Evolutionary conservation across 2,113 vertebrate species (phyloP).

Genomic region (Zosterops japonicus): DNA sequence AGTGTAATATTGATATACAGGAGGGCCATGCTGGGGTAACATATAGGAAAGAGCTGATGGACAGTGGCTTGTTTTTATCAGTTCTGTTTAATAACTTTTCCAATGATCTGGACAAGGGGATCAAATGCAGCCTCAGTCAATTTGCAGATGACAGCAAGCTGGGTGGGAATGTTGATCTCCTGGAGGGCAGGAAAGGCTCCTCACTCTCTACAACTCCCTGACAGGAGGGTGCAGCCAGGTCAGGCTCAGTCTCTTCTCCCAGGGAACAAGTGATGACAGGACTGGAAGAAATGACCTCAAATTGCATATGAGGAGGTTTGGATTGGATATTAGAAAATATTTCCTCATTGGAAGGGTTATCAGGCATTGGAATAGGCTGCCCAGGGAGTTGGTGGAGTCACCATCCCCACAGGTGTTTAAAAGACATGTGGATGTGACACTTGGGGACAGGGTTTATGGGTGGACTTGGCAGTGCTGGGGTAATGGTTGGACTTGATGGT

Average conservation of each 20-base stretch:
- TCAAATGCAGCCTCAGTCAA: background rate
- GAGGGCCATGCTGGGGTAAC: background rate
- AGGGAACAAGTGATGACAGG: background rate
- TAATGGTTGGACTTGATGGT: background rate
- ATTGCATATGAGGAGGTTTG: background rate
- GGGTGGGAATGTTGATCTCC: background rate
- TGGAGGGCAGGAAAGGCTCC: background rate
- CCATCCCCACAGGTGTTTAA: background rate
- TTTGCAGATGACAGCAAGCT: background rate
- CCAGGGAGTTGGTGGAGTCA: background rate
- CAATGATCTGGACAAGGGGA: background rate
- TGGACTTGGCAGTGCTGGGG: background rate
- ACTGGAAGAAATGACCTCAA: background rate
- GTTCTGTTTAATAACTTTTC: background rate
- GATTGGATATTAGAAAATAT: background rate
- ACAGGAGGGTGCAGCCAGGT: background rate
- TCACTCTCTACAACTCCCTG: background rate
- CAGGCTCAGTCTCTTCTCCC: accelerated
- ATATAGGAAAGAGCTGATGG: background rate
- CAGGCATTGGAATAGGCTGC: too few relatives aligned
- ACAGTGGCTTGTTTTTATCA: background rate
- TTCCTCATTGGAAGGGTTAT: background rate
- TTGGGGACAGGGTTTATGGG: background rate
- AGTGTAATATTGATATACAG: background rate
- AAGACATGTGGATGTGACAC: background rate